Evolutionary conservation across 1,140 invertebrate genomes (phyloP).

Genomic region (Muscidifurax raptorellus): DNA sequence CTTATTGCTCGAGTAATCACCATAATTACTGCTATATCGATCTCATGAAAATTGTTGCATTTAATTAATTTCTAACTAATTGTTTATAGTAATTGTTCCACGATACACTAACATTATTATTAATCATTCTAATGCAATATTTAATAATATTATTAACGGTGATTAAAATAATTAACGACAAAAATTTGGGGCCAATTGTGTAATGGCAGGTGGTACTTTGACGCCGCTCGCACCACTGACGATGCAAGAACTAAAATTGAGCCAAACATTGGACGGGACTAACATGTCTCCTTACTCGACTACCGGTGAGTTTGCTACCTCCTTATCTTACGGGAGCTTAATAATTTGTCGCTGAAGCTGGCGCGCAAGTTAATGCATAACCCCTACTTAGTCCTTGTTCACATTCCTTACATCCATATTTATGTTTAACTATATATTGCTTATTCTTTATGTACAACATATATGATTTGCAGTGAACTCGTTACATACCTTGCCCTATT

Average conservation of each 20-base stretch:
- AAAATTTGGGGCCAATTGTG: conserved; percentile 60
- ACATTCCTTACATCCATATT: not conserved
- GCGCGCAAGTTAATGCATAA: not conserved
- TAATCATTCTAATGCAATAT: not conserved
- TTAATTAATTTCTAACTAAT: no score
- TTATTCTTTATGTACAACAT: no score
- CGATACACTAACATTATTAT: not conserved
- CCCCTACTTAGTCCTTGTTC: no score
- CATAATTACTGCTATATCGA: no score
- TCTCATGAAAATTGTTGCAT: no score
- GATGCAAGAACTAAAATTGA: conserved; percentile 87
- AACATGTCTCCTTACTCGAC: conserved; percentile 82
- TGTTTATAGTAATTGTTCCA: not conserved
- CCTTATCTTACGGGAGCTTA: conserved; percentile 56
- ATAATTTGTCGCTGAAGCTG: not conserved
- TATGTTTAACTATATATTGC: not conserved
- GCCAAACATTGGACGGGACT: conserved; percentile 79
- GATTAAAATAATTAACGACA: conserved; percentile 53
- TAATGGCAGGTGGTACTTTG: conserved; percentile 78
- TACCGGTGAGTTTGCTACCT: conserved; percentile 76
- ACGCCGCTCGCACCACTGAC: conserved; percentile 85
- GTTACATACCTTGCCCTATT: no score
- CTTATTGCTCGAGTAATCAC: no score
- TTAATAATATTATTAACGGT: not conserved
- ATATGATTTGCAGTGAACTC: no score